phyloP scores from a whole-genome alignment of 1,140 invertebrate genomes.

The Aphelenchoides avenae region DNA sequence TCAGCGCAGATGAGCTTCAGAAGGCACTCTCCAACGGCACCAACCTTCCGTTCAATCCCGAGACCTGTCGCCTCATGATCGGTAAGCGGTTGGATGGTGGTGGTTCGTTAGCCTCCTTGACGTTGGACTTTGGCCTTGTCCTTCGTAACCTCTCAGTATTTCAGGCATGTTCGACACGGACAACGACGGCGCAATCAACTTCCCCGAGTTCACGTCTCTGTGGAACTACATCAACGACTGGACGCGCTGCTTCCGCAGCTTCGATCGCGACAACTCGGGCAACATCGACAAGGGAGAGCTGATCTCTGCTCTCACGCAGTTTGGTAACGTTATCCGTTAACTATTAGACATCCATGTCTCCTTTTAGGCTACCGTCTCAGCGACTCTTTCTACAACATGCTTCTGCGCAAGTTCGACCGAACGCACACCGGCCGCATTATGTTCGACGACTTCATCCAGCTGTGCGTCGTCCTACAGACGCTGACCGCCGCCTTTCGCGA shows the following conservation, averaged over 20 bases:
- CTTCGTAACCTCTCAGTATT: constrained; percentile 26
- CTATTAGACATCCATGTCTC: constrained; percentile 1
- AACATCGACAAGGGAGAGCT: constrained; percentile 87
- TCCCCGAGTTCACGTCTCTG: constrained; percentile 86
- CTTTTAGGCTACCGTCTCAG: constrained; percentile 69
- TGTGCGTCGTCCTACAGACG: constrained; percentile 57
- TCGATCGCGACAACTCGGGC: constrained; percentile 90
- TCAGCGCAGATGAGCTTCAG: constrained; percentile 31
- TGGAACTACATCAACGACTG: constrained; percentile 98
- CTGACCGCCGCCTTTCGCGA: constrained; percentile 52
- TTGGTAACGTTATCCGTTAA: constrained; percentile 66
- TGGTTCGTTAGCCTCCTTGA: not conserved
- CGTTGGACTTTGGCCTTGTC: constrained; percentile 9
- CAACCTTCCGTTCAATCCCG: constrained; percentile 94
- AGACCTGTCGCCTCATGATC: constrained; percentile 90
- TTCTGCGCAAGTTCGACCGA: constrained; percentile 88
- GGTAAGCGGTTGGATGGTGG: constrained; percentile 64
- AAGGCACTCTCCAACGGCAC: constrained; percentile 70
- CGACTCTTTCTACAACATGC: constrained; percentile 74
- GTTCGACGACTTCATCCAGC: constrained; percentile 97
- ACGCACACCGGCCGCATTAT: constrained; percentile 78
- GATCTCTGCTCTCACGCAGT: constrained; percentile 79
- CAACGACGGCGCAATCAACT: constrained; percentile 80
- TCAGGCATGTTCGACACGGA: constrained; percentile 94
- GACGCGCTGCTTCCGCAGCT: constrained; percentile 79